Evolutionary conservation across 1,140 invertebrate species (phyloP).

Genomic region (Drosophila kikkawai): DNA sequence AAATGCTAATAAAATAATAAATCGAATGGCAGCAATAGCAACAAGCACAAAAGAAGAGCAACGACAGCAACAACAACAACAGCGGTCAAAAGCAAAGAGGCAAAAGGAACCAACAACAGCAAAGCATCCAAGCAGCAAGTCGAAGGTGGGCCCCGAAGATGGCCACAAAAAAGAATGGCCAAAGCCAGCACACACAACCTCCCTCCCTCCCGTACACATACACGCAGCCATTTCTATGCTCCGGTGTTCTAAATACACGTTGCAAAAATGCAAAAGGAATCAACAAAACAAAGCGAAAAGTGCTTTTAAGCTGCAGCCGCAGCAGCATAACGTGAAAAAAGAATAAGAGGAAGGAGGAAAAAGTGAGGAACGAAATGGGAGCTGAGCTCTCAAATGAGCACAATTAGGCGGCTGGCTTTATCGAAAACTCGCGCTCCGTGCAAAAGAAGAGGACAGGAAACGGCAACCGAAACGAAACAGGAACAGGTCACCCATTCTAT

Average conservation of each 20-base stretch:
- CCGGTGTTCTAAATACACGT: constrained; percentile 75
- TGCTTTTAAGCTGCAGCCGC: constrained; percentile 65
- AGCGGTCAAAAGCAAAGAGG: constrained; percentile 48
- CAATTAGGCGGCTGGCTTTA: constrained; percentile 82
- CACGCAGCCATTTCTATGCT: constrained; percentile 43
- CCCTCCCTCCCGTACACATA: constrained; percentile 8
- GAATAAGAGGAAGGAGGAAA: constrained; percentile 22
- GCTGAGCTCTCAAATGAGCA: constrained; percentile 77
- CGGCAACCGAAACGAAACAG: constrained; percentile 53
- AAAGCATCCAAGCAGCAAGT: constrained; percentile 75
- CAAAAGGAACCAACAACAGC: constrained; percentile 49
- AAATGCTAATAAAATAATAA: constrained; percentile 82
- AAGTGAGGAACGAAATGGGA: constrained; percentile 43
- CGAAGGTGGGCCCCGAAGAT: constrained; percentile 62
- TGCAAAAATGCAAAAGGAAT: constrained; percentile 74
- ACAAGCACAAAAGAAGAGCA: constrained; percentile 50
- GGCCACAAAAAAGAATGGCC: constrained; percentile 65
- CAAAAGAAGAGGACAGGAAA: constrained; percentile 49
- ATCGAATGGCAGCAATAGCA: constrained; percentile 63
- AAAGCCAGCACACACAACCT: constrained; percentile 21
- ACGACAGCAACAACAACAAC: constrained; percentile 49
- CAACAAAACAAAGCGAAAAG: constrained; percentile 62
- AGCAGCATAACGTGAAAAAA: constrained; percentile 51
- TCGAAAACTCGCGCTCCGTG: constrained; percentile 61
- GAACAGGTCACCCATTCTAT: constrained; percentile 67